A percentile compares a stretch with the other conserved stretches of the same genome.
Conservation (phyloP, 1,140 invertebrate genomes). For the Drosophila funebris region DNA sequence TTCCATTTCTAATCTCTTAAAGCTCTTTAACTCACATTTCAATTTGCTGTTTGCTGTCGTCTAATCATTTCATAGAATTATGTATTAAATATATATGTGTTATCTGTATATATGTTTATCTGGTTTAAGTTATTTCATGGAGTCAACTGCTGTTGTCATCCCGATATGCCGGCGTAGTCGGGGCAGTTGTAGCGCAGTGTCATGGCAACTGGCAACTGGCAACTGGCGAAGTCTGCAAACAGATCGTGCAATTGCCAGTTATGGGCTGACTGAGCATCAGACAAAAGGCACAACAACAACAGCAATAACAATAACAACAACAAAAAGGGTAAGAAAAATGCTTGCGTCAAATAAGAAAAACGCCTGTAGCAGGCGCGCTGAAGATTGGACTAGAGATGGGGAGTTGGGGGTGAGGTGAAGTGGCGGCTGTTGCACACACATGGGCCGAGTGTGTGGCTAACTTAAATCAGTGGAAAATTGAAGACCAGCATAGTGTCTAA, state of each 20-base stretch:
- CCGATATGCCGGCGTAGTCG: slow-evolving; percentile 30
- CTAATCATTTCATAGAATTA: slow-evolving; percentile 1
- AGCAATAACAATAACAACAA: no score
- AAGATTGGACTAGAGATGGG: not conserved
- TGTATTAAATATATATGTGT: slow-evolving; percentile 10
- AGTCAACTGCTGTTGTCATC: slow-evolving; percentile 19
- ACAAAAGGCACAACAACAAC: slow-evolving; percentile 12
- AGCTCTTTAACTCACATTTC: not conserved
- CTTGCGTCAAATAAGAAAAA: slow-evolving; percentile 63
- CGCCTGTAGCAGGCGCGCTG: slow-evolving; percentile 45
- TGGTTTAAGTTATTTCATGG: not conserved
- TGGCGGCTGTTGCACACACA: slow-evolving; percentile 16
- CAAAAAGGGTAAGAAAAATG: slow-evolving; percentile 47
- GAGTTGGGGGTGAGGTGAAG: not conserved
- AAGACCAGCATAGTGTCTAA: slow-evolving; percentile 67
- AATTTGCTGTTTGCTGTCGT: not conserved
- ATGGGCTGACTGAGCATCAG: slow-evolving; percentile 38
- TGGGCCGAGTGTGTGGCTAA: slow-evolving; percentile 54
- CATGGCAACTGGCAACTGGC: slow-evolving; percentile 15
- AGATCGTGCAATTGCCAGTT: slow-evolving; percentile 74
- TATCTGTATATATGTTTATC: not conserved
- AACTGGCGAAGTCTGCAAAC: slow-evolving; percentile 38
- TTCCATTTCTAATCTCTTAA: not conserved
- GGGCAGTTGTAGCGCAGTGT: slow-evolving; percentile 20
- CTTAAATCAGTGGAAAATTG: slow-evolving; percentile 73